Evolutionary conservation across 1,140 invertebrate species (phyloP).

Genomic region (Heliconius nattereri): DNA sequence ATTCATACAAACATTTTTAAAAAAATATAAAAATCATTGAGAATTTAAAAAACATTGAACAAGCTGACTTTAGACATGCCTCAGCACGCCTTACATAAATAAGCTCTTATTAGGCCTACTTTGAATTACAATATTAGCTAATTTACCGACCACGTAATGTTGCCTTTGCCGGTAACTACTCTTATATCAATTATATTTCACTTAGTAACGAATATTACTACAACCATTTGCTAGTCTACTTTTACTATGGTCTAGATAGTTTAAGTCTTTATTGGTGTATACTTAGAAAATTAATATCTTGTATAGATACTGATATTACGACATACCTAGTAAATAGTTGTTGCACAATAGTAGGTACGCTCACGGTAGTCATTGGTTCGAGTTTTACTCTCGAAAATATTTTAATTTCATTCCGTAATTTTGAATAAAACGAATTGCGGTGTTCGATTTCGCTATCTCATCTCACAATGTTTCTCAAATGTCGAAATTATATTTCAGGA

Average conservation of each 20-base stretch:
- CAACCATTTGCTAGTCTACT: slow-evolving; percentile 3
- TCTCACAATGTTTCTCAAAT: no score
- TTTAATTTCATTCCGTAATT: no score
- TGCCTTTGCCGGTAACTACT: neutral
- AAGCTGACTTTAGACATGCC: neutral
- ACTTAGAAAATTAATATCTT: neutral
- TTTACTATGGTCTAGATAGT: slow-evolving; percentile 9
- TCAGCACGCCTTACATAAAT: slow-evolving; percentile 27
- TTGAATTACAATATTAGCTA: slow-evolving; percentile 34
- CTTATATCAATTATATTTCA: slow-evolving; percentile 18
- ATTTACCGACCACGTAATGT: slow-evolving; percentile 15
- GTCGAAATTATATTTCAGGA: no score
- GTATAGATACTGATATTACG: neutral
- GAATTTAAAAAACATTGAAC: neutral
- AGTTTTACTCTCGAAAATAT: no score
- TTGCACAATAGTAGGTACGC: no score
- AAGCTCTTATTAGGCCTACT: slow-evolving; percentile 34
- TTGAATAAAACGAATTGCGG: no score
- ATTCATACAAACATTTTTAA: no score
- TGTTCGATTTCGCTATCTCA: no score
- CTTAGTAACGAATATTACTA: slow-evolving; percentile 6
- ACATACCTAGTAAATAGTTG: no score
- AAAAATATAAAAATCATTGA: neutral
- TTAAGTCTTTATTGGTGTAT: slow-evolving; percentile 11
- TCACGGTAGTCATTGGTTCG: no score